Conservation (phyloP, 2,888 invertebrate genomes). For the Limnephilus auricula region DNA sequence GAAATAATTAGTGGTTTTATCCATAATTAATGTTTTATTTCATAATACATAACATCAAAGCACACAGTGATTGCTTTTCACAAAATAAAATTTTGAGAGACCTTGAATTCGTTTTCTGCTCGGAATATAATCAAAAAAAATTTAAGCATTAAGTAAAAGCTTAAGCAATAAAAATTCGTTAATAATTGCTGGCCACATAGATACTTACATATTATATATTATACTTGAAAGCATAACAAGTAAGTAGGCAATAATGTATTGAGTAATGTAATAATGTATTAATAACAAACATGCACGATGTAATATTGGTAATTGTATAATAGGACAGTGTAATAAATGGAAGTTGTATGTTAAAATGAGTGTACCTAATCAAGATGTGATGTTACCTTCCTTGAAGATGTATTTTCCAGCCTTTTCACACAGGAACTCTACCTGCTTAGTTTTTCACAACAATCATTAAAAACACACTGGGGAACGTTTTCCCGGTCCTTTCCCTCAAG, state of each 20-base stretch:
- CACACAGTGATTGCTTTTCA: background rate
- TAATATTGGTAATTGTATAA: background rate
- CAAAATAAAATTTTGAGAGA: background rate
- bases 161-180: too few relatives aligned
- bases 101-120: background rate
- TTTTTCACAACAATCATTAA: background rate
- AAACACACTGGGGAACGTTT: background rate
- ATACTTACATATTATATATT: background rate
- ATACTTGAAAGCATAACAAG: background rate
- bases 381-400: slow-evolving; percentile 48
- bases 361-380: background rate
- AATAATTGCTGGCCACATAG: background rate
- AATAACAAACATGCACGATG: background rate
- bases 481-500: background rate
- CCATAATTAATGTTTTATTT: background rate
- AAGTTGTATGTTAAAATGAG: background rate
- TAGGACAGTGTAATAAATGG: background rate
- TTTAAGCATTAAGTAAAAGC: background rate
- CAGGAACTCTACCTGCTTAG: slow-evolving; percentile 27
- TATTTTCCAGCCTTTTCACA: slow-evolving; percentile 40
- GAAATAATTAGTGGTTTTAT: background rate
- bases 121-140: background rate
- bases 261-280: background rate
- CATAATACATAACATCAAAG: background rate
- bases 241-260: background rate